Percentiles rank a stretch among this genome's conserved stretches.
Evolutionary conservation across 2,113 vertebrate genomes (phyloP).

Genomic region (Solea solea): DNA sequence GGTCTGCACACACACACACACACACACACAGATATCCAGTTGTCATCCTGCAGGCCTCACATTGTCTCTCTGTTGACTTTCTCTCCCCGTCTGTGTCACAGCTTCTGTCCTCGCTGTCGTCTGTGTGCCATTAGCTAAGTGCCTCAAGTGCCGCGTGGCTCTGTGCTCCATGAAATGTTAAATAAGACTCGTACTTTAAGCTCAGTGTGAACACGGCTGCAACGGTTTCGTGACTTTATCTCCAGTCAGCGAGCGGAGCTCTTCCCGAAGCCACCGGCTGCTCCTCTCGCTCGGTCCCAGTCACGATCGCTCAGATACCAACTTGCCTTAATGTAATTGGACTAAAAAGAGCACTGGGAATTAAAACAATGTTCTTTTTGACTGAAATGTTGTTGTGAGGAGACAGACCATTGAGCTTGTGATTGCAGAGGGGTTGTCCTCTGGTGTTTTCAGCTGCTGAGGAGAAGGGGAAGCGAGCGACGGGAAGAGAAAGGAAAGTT

Average conservation of each 20-base stretch:
- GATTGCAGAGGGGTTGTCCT: conserved; percentile 74
- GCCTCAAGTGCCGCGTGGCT: conserved; percentile 5
- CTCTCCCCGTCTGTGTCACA: conserved; percentile 54
- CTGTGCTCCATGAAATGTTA: conserved; percentile 37
- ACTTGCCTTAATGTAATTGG: conserved; percentile 86
- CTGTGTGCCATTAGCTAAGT: conserved; percentile 23
- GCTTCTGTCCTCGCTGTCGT: background rate
- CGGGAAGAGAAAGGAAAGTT: conserved; percentile 67
- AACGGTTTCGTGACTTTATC: conserved; percentile 80
- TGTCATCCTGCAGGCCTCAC: conserved; percentile 69
- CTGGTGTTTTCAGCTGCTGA: conserved; percentile 68
- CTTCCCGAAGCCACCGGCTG: conserved; percentile 75
- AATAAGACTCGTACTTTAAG: conserved; percentile 25
- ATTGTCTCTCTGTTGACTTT: conserved; percentile 45
- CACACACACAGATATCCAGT: conserved; percentile 53
- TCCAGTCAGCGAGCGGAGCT: conserved; percentile 84
- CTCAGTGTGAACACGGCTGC: conserved; percentile 20
- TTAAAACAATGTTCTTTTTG: conserved; percentile 80
- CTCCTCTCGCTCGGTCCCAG: conserved; percentile 57
- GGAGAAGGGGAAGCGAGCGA: conserved; percentile 52
- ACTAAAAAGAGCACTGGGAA: conserved; percentile 83
- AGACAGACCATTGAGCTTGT: conserved; percentile 81
- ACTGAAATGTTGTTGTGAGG: conserved; percentile 79
- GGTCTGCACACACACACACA: conserved; percentile 67
- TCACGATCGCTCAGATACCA: conserved; percentile 82